phyloP scores from a whole-genome alignment of 1,140 invertebrate genomes.

The Drosophila pseudoananassae region DNA sequence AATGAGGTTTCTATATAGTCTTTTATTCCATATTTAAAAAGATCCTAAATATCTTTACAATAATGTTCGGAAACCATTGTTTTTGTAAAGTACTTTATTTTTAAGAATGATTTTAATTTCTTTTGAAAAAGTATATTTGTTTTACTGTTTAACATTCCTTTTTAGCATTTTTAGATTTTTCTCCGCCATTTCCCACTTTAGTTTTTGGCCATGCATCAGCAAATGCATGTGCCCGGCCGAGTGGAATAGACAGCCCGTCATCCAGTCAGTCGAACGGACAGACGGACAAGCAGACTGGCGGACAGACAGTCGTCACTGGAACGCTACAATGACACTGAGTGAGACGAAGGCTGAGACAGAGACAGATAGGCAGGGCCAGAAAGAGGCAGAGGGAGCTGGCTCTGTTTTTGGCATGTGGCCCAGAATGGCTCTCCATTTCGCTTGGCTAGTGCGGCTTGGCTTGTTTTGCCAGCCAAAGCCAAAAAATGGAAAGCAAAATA shows the following conservation, averaged over 20 bases:
- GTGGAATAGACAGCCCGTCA: constrained; percentile 67
- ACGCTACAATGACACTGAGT: constrained; percentile 47
- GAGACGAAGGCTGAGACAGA: constrained; percentile 27
- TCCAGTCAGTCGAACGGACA: constrained; percentile 23
- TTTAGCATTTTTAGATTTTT: constrained; percentile 28
- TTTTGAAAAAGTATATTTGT: not conserved
- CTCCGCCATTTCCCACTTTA: constrained; percentile 50
- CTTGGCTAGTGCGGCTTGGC: constrained; percentile 31
- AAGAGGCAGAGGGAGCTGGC: not conserved
- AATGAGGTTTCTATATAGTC: too few relatives aligned
- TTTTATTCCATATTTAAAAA: too few relatives aligned
- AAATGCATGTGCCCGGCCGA: constrained; percentile 62
- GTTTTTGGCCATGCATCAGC: constrained; percentile 56
- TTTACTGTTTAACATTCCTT: constrained; percentile 1
- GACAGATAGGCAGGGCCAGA: not conserved
- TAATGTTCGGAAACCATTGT: too few relatives aligned
- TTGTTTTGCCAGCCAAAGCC: constrained; percentile 48
- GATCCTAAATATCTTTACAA: too few relatives aligned
- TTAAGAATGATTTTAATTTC: not conserved
- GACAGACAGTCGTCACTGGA: constrained; percentile 45
- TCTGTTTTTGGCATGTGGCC: constrained; percentile 50
- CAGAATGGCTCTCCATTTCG: constrained; percentile 45
- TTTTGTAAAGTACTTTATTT: too few relatives aligned
- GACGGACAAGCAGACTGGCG: constrained; percentile 12
- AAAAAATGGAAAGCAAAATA: constrained; percentile 33